Base-by-base conservation (phyloP, 2,797 vertebrate genomes). In the Amphiprion clarkii region DNA sequence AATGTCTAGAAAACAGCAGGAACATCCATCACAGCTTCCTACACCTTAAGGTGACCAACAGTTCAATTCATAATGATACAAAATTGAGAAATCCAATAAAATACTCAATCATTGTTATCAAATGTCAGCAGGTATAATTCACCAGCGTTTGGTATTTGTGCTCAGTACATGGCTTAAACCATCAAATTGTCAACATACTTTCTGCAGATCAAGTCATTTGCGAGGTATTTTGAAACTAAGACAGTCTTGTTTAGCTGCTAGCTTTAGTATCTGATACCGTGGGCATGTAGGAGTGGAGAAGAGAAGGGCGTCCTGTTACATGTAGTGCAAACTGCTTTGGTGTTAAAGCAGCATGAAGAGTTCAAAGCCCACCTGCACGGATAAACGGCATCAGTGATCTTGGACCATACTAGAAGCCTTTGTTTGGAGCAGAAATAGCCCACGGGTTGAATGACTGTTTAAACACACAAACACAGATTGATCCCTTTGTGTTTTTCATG, bases 381-480 rank as follows among this genome's bases (percentile, higher is more conserved):
- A 79, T 21, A 72, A 76, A 67, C 46, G 57, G 74, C 12, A 4
- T 31, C 74, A 48, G 62, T 76, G 84, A 76, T 84, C 52, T 76
- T 23, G 27, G 68, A 67, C 80, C 81, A 17, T 19, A 61, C 64
- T 62, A n/a, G 51, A 83, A 44, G 65, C 64, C 66, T 85, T 88
- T 76, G 84, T 87, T 81, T 67, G 21, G 78, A 67, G 56, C 75
- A 66, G 78, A 66, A 76, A 76, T 63, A 67, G 87, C 80, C 78
- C 23, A 64, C 67, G 81, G 85, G 65, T 75, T 83, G 74, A 74
- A 75, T 54, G 71, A 59, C 72, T 80, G 74, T 76, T 90, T 78
- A 88, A 79, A 82, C 71, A 68, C 68, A 79, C 46, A 74, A 60
- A 84, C 75, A 74, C 71, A 70, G 76, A 87, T 81, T 68, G 74